Evolutionary conservation across 2,113 vertebrate species (phyloP).

Genomic region (Prochilodus magdalenae): DNA sequence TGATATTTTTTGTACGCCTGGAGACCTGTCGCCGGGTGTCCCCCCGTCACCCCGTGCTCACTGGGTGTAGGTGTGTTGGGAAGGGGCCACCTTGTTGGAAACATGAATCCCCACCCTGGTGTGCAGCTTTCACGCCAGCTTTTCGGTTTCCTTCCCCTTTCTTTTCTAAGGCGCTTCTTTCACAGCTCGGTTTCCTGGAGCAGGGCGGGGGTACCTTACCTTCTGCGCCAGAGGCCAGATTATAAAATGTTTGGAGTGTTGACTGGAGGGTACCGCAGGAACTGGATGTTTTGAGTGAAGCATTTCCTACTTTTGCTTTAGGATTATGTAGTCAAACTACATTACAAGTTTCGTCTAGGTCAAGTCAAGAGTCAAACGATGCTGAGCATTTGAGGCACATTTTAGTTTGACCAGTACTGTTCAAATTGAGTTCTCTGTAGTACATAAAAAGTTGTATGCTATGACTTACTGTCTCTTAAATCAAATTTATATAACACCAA

Average conservation of each 20-base stretch:
- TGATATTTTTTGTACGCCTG: constrained; percentile 58
- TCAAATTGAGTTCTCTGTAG: too few species aligned
- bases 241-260: constrained; percentile 73
- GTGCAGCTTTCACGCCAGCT: constrained; percentile 69
- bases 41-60: too few species aligned
- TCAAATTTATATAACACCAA: too few species aligned
- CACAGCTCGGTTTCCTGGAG: constrained; percentile 71
- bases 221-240: constrained; percentile 73
- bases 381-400: neutral
- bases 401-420: too few species aligned
- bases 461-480: too few species aligned
- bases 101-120: constrained; percentile 67
- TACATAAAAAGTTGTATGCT: too few species aligned
- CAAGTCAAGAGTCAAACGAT: neutral
- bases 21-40: constrained; percentile 31
- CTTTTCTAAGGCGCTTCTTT: constrained; percentile 76
- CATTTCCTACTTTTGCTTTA: neutral
- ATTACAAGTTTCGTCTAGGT: neutral
- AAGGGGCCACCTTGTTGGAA: constrained; percentile 68
- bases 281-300: neutral
- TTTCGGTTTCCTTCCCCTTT: constrained; percentile 66
- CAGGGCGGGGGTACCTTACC: constrained; percentile 69
- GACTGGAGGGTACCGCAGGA: constrained; percentile 34
- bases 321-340: neutral
- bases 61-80: constrained; percentile 68